These are phyloP conservation scores for Drosophila malerkotliana DNA, from an alignment of 1,140 invertebrate species.

Conservation along the genomic window DNA sequence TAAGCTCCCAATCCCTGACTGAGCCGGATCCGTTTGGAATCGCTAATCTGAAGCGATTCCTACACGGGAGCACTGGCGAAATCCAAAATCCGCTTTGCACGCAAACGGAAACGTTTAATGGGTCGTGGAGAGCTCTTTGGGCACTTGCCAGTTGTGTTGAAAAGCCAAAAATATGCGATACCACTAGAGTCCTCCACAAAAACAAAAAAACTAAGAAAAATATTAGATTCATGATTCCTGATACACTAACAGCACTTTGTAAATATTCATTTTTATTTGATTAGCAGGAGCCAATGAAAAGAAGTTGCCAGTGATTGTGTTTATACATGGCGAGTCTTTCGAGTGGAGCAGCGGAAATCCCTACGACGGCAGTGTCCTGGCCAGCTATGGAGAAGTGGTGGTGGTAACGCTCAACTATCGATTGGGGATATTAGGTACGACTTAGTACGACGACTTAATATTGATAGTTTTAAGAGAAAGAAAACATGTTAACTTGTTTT, in stretches of 20 bases:
- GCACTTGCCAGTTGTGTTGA: constrained; percentile 22
- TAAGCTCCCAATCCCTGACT: constrained; percentile 24
- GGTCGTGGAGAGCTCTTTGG: constrained; percentile 46
- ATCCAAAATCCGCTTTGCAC: constrained; percentile 60
- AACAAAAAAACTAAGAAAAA: constrained; percentile 6
- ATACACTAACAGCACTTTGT: constrained; percentile 25
- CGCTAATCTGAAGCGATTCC: constrained; percentile 54
- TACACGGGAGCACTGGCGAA: constrained; percentile 12
- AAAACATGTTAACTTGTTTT: not conserved
- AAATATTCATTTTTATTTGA: constrained; percentile 38
- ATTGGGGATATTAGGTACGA: constrained; percentile 92
- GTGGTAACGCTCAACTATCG: constrained; percentile 98
- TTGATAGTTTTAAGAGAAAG: not conserved
- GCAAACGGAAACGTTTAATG: constrained; percentile 67
- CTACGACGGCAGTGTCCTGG: constrained; percentile 96
- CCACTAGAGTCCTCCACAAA: not conserved
- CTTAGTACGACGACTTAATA: not conserved
- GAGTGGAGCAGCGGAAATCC: constrained; percentile 97
- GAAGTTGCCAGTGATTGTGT: constrained; percentile 94
- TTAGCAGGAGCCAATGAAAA: constrained; percentile 85
- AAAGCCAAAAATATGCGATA: constrained; percentile 14
- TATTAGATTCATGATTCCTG: constrained; percentile 26
- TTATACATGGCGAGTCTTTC: constrained; percentile 97
- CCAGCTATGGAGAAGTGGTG: constrained; percentile 95
- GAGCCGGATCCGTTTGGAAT: constrained; percentile 30